phyloP scores from a whole-genome alignment of 2,113 vertebrate species.

The Neofelis nebulosa region DNA sequence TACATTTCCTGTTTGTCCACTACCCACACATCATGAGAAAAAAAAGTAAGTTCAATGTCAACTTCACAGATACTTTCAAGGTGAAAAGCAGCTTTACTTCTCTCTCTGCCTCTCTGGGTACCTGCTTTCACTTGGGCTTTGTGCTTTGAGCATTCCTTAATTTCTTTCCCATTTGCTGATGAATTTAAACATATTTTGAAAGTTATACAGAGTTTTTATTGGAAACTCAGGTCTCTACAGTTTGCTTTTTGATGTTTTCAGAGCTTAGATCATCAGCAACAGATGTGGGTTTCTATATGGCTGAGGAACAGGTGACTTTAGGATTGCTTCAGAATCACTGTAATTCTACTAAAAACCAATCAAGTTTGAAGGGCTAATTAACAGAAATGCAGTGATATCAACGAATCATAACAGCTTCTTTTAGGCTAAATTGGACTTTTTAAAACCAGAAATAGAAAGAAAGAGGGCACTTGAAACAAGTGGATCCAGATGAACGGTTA shows the following conservation, averaged over 20 bases:
- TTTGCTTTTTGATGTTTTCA: constrained; percentile 1
- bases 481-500: neutral
- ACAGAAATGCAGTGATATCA: constrained; percentile 28
- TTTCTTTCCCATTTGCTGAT: neutral
- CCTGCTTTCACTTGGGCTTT: neutral
- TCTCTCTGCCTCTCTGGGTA: neutral
- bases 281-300: neutral
- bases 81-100: neutral
- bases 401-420: neutral
- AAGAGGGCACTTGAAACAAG: neutral
- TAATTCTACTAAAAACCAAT: constrained; percentile 43
- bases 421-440: constrained; percentile 27
- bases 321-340: neutral
- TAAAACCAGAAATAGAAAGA: constrained; percentile 39
- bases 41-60: neutral
- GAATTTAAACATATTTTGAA: neutral
- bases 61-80: neutral
- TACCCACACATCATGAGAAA: neutral
- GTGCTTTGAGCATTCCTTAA: neutral
- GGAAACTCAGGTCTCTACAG: neutral
- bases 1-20: neutral
- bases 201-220: neutral
- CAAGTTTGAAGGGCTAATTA: constrained; percentile 57
- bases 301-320: constrained; percentile 14
- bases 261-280: neutral